Percentiles rank a stretch among this genome's conserved stretches.
Conservation (phyloP, 2,113 vertebrate species). For the Amia ocellicauda region DNA sequence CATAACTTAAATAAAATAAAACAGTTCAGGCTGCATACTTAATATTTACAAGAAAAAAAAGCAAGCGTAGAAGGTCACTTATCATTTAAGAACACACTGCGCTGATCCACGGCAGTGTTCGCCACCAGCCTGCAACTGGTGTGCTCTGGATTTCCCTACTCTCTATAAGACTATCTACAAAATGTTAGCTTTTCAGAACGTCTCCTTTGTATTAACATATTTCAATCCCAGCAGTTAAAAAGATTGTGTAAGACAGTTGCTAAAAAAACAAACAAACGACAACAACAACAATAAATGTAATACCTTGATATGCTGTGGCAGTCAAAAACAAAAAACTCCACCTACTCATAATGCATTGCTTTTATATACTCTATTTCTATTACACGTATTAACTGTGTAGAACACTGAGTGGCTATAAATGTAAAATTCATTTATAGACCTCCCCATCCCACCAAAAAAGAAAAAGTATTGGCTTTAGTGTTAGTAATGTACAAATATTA, state of each 20-base stretch:
- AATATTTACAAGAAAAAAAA: conserved; percentile 60
- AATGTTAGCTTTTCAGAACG: conserved; percentile 51
- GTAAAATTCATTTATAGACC: conserved; percentile 34
- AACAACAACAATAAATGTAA: too few relatives aligned
- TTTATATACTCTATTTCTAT: conserved; percentile 17
- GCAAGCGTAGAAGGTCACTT: conserved; percentile 73
- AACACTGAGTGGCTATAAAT: conserved; percentile 54
- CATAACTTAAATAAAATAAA: conserved; percentile 38
- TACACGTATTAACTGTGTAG: conserved; percentile 32
- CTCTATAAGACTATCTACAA: conserved; percentile 65
- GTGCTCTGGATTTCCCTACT: conserved; percentile 45
- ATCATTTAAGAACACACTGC: conserved; percentile 59
- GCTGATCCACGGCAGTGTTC: conserved; percentile 57
- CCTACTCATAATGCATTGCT: background rate
- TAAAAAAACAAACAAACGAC: conserved; percentile 29
- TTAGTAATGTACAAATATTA: conserved; percentile 76
- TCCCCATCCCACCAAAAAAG: conserved; percentile 53
- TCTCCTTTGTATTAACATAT: conserved; percentile 37
- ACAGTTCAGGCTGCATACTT: conserved; percentile 65
- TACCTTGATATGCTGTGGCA: conserved; percentile 45
- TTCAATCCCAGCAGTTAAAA: conserved; percentile 42
- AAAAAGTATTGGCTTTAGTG: conserved; percentile 41
- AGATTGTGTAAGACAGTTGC: conserved; percentile 55
- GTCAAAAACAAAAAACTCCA: background rate
- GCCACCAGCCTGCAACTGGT: conserved; percentile 57